Conservation (phyloP, 2,888 invertebrate species). For the Dorcus parallelipipedus region DNA sequence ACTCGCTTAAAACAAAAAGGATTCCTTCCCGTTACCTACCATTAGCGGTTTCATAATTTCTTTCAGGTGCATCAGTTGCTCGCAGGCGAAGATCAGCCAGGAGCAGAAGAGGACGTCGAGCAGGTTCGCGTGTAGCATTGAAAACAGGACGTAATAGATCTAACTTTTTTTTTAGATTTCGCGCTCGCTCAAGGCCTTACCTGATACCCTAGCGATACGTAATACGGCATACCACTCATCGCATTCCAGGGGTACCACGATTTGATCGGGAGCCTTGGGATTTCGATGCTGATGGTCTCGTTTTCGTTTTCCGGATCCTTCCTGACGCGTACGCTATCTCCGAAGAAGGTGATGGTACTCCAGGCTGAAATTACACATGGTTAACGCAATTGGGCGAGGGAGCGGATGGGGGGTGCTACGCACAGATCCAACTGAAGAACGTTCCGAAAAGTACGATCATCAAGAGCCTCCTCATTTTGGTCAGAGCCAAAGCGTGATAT, state of each 20-base stretch:
- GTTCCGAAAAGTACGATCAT: slow-evolving; percentile 65
- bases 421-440: slow-evolving; percentile 51
- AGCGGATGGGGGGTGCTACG: background rate
- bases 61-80: slow-evolving; percentile 80
- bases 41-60: slow-evolving; percentile 84
- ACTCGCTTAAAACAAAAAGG: background rate
- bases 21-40: slow-evolving; percentile 60
- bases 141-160: slow-evolving; percentile 47
- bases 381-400: background rate
- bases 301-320: slow-evolving; percentile 69
- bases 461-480: slow-evolving; percentile 71
- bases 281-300: slow-evolving; percentile 63
- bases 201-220: slow-evolving; percentile 65
- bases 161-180: slow-evolving; percentile 24
- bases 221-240: slow-evolving; percentile 65
- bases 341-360: slow-evolving; percentile 78
- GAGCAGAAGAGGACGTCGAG: slow-evolving; percentile 78
- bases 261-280: slow-evolving; percentile 70
- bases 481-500: slow-evolving; percentile 70
- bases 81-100: slow-evolving; percentile 82
- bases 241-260: slow-evolving; percentile 79
- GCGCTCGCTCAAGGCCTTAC: slow-evolving; percentile 36
- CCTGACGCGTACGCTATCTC: slow-evolving; percentile 67
- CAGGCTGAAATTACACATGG: slow-evolving; percentile 54
- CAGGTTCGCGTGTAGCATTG: slow-evolving; percentile 52